Evolutionary conservation across 2,113 vertebrate species (phyloP), one percentile per base, ranked within the genome.

Genomic region (Phoenicopterus ruber): DNA sequence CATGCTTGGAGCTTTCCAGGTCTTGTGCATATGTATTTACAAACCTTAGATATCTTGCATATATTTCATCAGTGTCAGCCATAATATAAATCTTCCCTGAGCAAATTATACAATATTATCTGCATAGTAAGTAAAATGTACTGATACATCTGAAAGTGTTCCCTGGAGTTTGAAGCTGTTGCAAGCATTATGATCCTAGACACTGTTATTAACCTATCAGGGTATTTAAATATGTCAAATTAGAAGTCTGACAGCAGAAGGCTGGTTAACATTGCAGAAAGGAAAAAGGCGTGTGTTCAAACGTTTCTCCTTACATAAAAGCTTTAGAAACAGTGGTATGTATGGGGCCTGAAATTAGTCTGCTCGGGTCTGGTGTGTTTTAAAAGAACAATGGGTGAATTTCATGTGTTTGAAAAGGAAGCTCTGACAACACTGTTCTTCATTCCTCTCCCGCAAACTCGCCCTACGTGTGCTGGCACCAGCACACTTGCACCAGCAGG

Each of bases 161-260:
- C 74, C 88, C 84, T 93, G 69, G 59, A 76, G 84, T 78, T 72
- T 66, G 82, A 94, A 88, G 65, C 79, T 69, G 44, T 92, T 82
- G 59, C 32, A 87, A 73, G 54, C 50, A 44, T 88, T 95, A 46
- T 79, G 90, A 94, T 94, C 62, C 52, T n/a, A 93, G 79, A 90
- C 55, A n/a, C 71, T 91, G 57, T 63, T 83, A 94, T 90, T 94
- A 96, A 93, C 73, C 78, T 82, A 82, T 91, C 80, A 83, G 52
- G 40, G 29, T 94, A 59, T 94, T 92, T 88, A 88, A 94, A 50
- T 95, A 67, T 71, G 88, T 87, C 91, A 91, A 58, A 91, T 94
- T 65, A 93, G 86, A 70, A 94, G 22, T 63, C 62, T 96, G 94
- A 93, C 84, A 95, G 93, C 55, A 91, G 85, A 91, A 63, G 47